These are phyloP conservation scores for Phodopus roborovskii DNA, from an alignment of 2,113 vertebrate genomes.

Conservation along the genomic window DNA sequence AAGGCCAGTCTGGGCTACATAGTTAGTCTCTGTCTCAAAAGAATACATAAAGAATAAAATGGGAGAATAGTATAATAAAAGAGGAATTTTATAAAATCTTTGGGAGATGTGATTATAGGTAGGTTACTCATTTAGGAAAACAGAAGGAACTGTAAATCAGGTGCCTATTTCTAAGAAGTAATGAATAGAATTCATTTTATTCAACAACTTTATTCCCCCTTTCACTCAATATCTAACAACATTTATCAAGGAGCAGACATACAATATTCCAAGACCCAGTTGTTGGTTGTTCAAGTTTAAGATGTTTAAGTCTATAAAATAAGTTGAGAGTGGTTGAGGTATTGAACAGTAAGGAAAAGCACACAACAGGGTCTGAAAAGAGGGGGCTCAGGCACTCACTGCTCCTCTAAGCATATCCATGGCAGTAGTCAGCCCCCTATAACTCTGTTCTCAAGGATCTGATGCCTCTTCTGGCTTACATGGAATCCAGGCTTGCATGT, in stretches of 20 bases:
- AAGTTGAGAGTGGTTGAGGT: not conserved
- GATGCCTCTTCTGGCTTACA: not conserved
- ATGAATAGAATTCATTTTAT: not conserved
- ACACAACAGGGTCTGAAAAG: not conserved
- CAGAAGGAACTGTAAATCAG: not conserved
- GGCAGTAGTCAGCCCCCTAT: not conserved
- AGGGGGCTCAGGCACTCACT: not conserved
- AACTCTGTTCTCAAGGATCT: not conserved
- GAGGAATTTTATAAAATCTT: not conserved
- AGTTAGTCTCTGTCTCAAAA: not conserved
- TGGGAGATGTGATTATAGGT: not conserved
- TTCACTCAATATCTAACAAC: not conserved
- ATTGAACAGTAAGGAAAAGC: not conserved
- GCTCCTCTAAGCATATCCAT: not conserved
- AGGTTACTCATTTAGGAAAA: not conserved
- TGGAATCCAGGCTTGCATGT: not conserved
- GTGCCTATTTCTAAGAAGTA: not conserved
- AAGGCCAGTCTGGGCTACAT: not conserved
- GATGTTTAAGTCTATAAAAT: conserved; percentile 1
- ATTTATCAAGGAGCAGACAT: not conserved
- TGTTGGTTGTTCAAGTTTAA: not conserved
- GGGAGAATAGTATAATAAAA: not conserved
- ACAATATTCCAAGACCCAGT: not conserved
- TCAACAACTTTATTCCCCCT: not conserved
- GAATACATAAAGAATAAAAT: not conserved